phyloP scores from a whole-genome alignment of 92 coral and sea anemone genomes.

The Zoanthus sociatus region DNA sequence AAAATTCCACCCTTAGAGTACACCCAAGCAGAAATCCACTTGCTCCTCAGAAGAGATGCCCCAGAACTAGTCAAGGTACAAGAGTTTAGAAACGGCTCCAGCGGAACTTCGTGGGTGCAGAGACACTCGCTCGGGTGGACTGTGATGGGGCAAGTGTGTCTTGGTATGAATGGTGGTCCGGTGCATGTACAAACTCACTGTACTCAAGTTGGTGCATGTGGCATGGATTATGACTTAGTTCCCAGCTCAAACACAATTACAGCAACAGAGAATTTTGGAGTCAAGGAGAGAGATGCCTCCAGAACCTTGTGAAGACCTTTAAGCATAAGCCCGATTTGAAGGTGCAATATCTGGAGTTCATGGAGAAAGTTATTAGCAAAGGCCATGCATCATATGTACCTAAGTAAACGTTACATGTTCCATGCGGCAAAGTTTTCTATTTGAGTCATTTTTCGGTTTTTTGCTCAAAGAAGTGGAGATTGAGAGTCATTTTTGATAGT shows the following conservation, averaged over 20 bases:
- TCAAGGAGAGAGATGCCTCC: neutral
- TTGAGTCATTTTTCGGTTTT: neutral
- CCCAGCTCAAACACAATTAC: constrained; percentile 43
- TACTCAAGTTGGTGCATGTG: constrained; percentile 1
- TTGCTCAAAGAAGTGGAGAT: neutral
- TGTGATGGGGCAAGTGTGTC: constrained; percentile 34
- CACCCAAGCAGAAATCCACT: constrained; percentile 44
- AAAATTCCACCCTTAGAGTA: constrained; percentile 54
- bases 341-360: neutral
- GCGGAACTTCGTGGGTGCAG: constrained; percentile 67
- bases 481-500: neutral
- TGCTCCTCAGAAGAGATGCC: constrained; percentile 62
- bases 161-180: constrained; percentile 23
- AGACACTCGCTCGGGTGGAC: constrained; percentile 51
- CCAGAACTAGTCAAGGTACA: constrained; percentile 55
- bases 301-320: neutral
- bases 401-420: neutral
- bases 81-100: constrained; percentile 56
- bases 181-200: constrained; percentile 16
- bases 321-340: neutral
- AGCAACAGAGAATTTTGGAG: constrained; percentile 16
- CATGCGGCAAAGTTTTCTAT: neutral
- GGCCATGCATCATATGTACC: neutral
- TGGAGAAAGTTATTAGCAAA: neutral
- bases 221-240: neutral